Percentiles rank a stretch among this genome's conserved stretches.
These are phyloP conservation scores for Sylvilagus floridanus DNA, from an alignment of 2,797 vertebrate species.

Conservation along the genomic window DNA sequence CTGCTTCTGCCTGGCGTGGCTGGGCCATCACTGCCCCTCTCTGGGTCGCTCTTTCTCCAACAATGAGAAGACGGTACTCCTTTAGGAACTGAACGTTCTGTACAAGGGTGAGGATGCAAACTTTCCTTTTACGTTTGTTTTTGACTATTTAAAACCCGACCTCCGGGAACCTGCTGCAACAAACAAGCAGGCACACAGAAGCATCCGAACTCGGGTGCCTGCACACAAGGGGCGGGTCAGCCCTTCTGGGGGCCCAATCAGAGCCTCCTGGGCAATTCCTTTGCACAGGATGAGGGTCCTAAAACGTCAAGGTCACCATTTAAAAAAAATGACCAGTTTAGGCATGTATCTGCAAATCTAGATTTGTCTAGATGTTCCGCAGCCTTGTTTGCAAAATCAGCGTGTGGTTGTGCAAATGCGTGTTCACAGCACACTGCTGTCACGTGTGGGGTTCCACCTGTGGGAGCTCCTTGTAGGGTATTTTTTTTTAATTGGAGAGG, in stretches of 20 bases:
- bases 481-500: too few species aligned
- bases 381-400: not conserved
- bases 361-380: not conserved
- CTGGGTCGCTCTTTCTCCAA: not conserved
- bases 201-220: too few species aligned
- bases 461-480: too few species aligned
- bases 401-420: rapidly evolving
- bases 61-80: not conserved
- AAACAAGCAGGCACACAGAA: too few species aligned
- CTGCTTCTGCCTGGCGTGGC: not conserved
- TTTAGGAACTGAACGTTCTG: not conserved
- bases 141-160: not conserved
- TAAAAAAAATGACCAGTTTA: too few species aligned
- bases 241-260: not conserved
- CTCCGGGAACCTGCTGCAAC: not conserved
- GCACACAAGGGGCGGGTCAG: too few species aligned
- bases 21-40: not conserved
- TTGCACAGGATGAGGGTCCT: not conserved
- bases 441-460: too few species aligned
- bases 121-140: not conserved
- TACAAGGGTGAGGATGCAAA: not conserved
- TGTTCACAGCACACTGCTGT: rapidly evolving
- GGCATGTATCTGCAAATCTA: not conserved
- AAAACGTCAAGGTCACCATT: not conserved
- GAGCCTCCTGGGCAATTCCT: not conserved